Evolutionary conservation across 2,113 vertebrate species (phyloP).

Genomic region (Eubucco bourcierii): DNA sequence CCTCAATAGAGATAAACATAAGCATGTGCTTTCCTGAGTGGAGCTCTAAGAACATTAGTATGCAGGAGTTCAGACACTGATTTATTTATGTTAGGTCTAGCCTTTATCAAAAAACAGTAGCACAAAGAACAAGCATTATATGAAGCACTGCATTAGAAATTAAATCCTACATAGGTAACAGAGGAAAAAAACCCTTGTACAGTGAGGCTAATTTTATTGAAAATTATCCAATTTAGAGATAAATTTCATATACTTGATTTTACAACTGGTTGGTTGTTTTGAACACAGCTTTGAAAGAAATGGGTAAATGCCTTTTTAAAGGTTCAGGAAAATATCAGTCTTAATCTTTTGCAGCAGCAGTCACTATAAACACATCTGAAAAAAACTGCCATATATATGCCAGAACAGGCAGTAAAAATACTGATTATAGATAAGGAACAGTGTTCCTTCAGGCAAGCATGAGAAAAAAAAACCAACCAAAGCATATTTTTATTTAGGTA

Average conservation of each 20-base stretch:
- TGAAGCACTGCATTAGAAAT: neutral
- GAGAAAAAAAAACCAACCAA: neutral
- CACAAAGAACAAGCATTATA: neutral
- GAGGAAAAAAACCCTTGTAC: neutral
- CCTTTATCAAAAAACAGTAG: neutral
- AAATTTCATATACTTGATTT: neutral
- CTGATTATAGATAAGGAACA: neutral
- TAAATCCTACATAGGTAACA: neutral
- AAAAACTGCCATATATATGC: neutral
- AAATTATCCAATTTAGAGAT: neutral
- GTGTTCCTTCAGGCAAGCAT: neutral
- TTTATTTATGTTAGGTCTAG: neutral
- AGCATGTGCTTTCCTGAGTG: neutral
- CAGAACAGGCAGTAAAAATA: conserved; percentile 12
- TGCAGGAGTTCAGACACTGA: neutral
- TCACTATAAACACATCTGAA: conserved; percentile 54
- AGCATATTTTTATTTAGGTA: neutral
- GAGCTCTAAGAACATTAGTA: neutral
- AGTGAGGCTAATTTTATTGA: neutral
- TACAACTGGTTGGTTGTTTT: neutral
- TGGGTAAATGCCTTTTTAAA: conserved; percentile 1
- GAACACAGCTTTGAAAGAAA: conserved; percentile 5
- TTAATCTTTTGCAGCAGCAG: conserved; percentile 54
- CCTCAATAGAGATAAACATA: conserved; percentile 1
- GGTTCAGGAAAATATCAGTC: neutral